Base-by-base conservation (phyloP, 1,140 invertebrate genomes). In the Hypothenemus hampei region DNA sequence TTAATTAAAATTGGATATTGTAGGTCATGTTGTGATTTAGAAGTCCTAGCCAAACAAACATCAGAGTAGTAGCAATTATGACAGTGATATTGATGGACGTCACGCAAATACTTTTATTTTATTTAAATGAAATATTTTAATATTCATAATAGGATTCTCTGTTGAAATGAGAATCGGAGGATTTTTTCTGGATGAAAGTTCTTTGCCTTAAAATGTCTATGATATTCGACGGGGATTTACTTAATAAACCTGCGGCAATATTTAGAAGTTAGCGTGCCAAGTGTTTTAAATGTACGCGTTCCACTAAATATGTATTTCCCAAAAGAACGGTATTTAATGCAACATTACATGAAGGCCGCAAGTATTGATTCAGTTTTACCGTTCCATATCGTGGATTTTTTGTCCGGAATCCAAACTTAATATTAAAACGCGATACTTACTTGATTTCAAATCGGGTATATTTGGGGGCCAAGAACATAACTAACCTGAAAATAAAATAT, bases 401-500 rank as follows among this genome's bases (percentile, higher is more conserved):
- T n/a, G n/a, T n/a, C n/a, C n/a, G 2, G 8, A 37, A 1, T 23
- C 8, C 18, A 10, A 41, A 41, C 31, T 33, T 37, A 37, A 37
- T 37, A 7, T 23, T 3, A 43, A 1, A 24, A 16, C 7, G 16
- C 36, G 1, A 51, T 62, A 62, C 60, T 62, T 55, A 62, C 60
- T 62, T 48, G 53, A 53, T 57, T 57, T 62, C 58, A 62, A 51
- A 59, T 52, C 37, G 57, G 60, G 58, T 58, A 59, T 49, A 57
- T 39, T 62, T 59, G 57, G 60, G 60, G 58, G 60, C 58, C 60
- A 62, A 60, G 57, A 62, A 62, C 60, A 62, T 62, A 57, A 62
- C 60, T 62, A 62, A 62, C 60, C 60, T 62, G 60, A 54, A 59
- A 62, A 51, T 19, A 50, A 56, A n/a, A n/a, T n/a, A n/a, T n/a